Base-by-base conservation (phyloP, 2,113 vertebrate genomes). In the Hyperoodon ampullatus region DNA sequence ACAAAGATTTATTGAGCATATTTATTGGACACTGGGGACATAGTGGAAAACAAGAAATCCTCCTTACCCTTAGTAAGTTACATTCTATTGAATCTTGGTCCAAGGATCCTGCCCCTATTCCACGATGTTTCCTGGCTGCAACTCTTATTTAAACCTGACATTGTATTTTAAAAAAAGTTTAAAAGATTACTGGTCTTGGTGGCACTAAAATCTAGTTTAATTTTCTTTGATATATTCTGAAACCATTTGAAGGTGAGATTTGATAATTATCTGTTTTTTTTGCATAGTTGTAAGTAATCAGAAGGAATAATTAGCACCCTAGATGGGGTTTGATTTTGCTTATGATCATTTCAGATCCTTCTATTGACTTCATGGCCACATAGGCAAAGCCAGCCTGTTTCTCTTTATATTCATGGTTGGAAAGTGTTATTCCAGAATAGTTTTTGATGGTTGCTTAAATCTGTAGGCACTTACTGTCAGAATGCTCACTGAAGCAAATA, bases 371-470 rank as follows among this genome's bases (percentile, higher is more conserved):
- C 2, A 6, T 55, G 39, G 66, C 33, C 74, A 82, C 53, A 23
- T 14, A 81, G 75, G 60, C 58, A 78, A 66, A 92, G 33, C 42
- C 42, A 86, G 60, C 30, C 55, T 42, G 28, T 65, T 85, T 89
- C 55, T 94, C 84, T 86, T 70, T 74, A 42, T 89, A 7, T 71
- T 72, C 75, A 50, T 24, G 21, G 19, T 30, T 93, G 93, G 75
- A 58, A 95, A 95, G 8, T 61, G 74, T 24, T 90, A 42, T 92
- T 88, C 58, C 39, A 81, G 81, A 84, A 80, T 89, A 58, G 65
- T 60, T 94, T 93, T 44, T 92, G 89, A 92, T 70, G 19, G 77
- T 71, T 83, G 78, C 84, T 84, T 84, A 80, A 95, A 74, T 81
- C 71, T 81, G 11, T 13, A 95, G 94, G 47, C 77, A 28, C 66